Conservation (phyloP, 2,888 invertebrate species). For the Drosophila greeni region DNA sequence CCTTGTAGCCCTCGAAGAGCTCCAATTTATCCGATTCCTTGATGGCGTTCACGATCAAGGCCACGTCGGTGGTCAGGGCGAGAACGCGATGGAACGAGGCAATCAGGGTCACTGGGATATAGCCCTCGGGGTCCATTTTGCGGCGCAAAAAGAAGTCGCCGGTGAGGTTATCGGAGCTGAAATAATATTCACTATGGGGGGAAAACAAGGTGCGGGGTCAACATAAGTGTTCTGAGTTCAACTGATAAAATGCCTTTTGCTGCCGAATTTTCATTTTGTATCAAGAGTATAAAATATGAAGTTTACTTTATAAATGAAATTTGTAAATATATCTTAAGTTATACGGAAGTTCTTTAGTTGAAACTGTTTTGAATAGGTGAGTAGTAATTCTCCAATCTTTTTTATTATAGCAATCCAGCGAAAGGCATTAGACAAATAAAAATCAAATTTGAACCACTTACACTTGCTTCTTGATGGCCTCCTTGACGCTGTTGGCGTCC, state of each 20-base stretch:
- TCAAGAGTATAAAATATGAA: not conserved
- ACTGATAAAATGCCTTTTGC: constrained; percentile 10
- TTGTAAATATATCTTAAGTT: not conserved
- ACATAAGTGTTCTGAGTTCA: not conserved
- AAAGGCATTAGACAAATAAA: not conserved
- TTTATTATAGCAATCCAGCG: not conserved
- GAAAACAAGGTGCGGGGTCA: constrained; percentile 4
- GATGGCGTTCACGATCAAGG: constrained; percentile 91
- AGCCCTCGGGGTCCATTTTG: constrained; percentile 97
- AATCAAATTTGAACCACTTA: constrained; percentile 80
- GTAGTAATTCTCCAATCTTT: not conserved
- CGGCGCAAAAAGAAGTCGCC: constrained; percentile 97
- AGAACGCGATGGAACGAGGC: constrained; percentile 97
- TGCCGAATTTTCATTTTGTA: not conserved
- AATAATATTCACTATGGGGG: constrained; percentile 95
- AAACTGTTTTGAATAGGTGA: not conserved
- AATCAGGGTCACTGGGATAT: constrained; percentile 93
- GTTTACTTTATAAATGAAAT: not conserved
- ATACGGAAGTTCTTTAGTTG: too few relatives aligned
- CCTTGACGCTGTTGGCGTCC: constrained; percentile 84
- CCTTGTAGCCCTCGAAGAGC: constrained; percentile 87
- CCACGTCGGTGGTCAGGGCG: constrained; percentile 90
- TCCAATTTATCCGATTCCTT: constrained; percentile 92
- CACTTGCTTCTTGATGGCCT: constrained; percentile 94
- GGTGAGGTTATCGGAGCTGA: constrained; percentile 96